Base-by-base conservation (phyloP, 1,140 invertebrate species). In the Philaenus spumarius region DNA sequence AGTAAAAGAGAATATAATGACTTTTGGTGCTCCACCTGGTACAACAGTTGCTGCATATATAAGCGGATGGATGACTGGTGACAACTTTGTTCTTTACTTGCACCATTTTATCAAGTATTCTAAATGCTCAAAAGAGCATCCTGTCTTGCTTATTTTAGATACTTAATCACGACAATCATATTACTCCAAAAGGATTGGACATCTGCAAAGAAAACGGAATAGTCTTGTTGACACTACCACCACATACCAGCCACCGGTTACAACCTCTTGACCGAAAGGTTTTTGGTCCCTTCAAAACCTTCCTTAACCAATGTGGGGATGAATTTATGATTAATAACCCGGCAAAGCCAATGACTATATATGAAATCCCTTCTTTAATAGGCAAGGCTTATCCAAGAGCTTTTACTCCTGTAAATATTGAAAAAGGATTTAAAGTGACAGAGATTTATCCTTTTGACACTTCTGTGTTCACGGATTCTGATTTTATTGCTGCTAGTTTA, bases 341-440 rank as follows among this genome's bases (percentile, higher is more conserved):
- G 30, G 72, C 73, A 15, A 76, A 72, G 65, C 65, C 71, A 11
- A 75, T 80, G 65, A 68, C 69, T 12, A 74, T 78, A 26, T 77
- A 76, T 65, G 73, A 77, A 57, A 72, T 78, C 48, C 70, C 73
- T 43, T 62, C 56, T 6, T 70, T 77, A 50, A 59, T 75, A 34
- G 54, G 62, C 24, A 59, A 66, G 63, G 70, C 72, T 59, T 70
- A 72, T 50, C 67, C 71, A 24, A 40, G 68, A 30, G 72, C 73
- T 61, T 26, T 71, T 14, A 74, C 71, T 34, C 64, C 65, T 46
- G 39, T 50, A 14, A 78, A 78, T 60, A 75, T 78, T 64, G 64
- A 68, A 57, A 56, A 68, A 60, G 76, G 75, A 15, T 77, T 77
- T 68, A 35, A 50, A 30, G 66, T 54, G 51, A 69, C 68, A 35